Evolutionary conservation across 2,797 vertebrate genomes (phyloP).

Genomic region (Paratrypauchen microcephalus): DNA sequence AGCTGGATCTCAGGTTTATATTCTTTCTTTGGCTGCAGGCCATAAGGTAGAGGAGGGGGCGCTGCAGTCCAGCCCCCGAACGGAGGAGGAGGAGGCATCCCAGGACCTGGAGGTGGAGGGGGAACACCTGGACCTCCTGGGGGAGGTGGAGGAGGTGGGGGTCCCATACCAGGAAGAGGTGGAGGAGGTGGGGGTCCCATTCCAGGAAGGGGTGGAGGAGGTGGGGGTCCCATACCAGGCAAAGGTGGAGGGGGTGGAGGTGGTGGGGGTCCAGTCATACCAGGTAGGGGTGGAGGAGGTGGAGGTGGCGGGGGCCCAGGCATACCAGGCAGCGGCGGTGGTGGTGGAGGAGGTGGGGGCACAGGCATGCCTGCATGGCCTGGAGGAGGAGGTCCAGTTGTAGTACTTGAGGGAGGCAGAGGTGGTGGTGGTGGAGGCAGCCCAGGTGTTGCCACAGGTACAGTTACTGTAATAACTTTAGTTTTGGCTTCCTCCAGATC

Average conservation of each 20-base stretch:
- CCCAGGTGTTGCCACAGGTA: conserved; percentile 59
- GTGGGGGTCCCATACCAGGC: conserved; percentile 55
- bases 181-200: conserved; percentile 36
- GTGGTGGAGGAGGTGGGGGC: conserved; percentile 62
- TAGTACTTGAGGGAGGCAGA: neutral
- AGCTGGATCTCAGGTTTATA: conserved; percentile 85
- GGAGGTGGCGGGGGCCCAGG: conserved; percentile 59
- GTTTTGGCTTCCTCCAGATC: conserved; percentile 83
- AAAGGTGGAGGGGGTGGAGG: conserved; percentile 55
- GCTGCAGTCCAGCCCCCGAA: conserved; percentile 66
- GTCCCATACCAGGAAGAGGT: conserved; percentile 66
- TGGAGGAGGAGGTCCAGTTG: conserved; percentile 40
- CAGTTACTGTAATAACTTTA: conserved; percentile 72
- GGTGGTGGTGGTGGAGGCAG: conserved; percentile 34
- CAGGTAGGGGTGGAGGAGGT: conserved; percentile 63
- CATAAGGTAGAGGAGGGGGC: conserved; percentile 74
- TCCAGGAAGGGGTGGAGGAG: conserved; percentile 63
- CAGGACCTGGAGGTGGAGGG: conserved; percentile 49
- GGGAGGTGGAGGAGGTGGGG: conserved; percentile 51
- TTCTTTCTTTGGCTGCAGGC: conserved; percentile 82
- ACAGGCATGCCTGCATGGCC: conserved; percentile 40
- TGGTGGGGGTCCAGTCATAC: conserved; percentile 35
- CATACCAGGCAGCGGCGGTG: conserved; percentile 50
- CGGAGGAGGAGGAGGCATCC: conserved; percentile 58
- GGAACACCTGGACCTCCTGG: conserved; percentile 61